Base-by-base conservation (phyloP, 2,888 invertebrate species). In the Drosophila kambysellisi region DNA sequence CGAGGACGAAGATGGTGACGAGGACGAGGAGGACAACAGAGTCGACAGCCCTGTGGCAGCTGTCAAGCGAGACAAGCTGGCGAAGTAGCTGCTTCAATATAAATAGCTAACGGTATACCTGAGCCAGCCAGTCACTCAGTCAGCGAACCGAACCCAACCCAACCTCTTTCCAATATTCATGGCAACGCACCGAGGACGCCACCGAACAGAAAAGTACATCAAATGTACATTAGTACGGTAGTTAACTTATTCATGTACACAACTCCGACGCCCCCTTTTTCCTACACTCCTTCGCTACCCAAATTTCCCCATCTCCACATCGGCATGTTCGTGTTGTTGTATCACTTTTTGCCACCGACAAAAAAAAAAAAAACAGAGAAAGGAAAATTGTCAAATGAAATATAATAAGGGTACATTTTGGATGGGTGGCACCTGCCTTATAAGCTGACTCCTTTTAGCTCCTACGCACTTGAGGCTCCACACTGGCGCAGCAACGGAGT, bases 161-260 rank as follows among this genome's bases (percentile, higher is more conserved):
- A 20, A 32, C 35, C 51, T 56, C 50, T 32, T 65, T 59, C 60
- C 77, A 57, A 76, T 70, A 62, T 62, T 66, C 82, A 76, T 79
- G 81, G 69, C 69, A 81, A 70, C 78, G 68, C 54, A 64, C 48
- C 41, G 25, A 54, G 64, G 60, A 64, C 60, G 46, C 17, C 46
- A 37, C 32, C 60, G 66, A 68, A 68, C 75, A 79, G 74, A 84
- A 82, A 84, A 77, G 82, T 84, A 83, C 83, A 83, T 83, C 82
- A 83, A 83, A 83, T 83, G 83, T 83, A 83, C 83, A 83, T 83
- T 83, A 83, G 83, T 84, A 74, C 80, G 83, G 83, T 83, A 82
- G 85, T 84, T 84, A 83, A 83, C 85, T 83, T 83, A 83, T 84
- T 83, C 83, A 83, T 83, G 82, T 82, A 83, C 79, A 71, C 77